A percentile compares a stretch with the other conserved stretches of the same genome.
phyloP scores from a whole-genome alignment of 92 coral and sea anemone species.

The Siderastrea radians region DNA sequence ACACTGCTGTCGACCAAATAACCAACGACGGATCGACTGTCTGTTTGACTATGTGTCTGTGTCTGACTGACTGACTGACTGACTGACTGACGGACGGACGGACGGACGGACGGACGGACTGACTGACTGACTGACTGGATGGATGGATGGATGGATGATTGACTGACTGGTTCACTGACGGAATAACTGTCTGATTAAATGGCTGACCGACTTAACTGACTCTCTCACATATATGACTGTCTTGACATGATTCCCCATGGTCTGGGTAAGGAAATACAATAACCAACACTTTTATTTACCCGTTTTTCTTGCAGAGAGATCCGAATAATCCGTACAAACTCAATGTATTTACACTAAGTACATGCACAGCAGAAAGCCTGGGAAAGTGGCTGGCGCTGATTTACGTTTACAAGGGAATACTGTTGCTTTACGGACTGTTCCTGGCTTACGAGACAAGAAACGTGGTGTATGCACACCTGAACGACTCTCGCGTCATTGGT shows the following conservation, averaged over 20 bases:
- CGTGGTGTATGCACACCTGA: slow-evolving; percentile 93
- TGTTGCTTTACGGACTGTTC: slow-evolving; percentile 92
- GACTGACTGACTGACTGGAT: neutral
- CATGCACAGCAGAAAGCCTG: slow-evolving; percentile 71
- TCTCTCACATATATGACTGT: neutral
- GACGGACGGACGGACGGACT: neutral
- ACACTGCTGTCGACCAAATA: no score
- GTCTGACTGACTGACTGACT: neutral
- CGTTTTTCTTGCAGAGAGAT: slow-evolving; percentile 55
- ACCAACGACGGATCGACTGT: neutral
- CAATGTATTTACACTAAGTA: slow-evolving; percentile 55
- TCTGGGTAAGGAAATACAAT: neutral
- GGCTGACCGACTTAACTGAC: neutral
- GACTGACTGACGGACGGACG: neutral
- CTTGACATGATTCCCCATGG: no score
- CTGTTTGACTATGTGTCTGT: no score
- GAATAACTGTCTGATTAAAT: neutral
- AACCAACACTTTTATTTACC: neutral
- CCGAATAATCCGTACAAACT: slow-evolving; percentile 35
- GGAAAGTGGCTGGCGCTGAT: slow-evolving; percentile 83
- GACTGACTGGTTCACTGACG: neutral
- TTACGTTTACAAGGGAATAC: slow-evolving; percentile 89
- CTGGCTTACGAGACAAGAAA: slow-evolving; percentile 97
- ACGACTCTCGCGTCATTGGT: slow-evolving; percentile 96
- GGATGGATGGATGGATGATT: no score